These are phyloP conservation scores for Trilocha varians DNA, from an alignment of 2,888 invertebrate species.

Conservation along the genomic window DNA sequence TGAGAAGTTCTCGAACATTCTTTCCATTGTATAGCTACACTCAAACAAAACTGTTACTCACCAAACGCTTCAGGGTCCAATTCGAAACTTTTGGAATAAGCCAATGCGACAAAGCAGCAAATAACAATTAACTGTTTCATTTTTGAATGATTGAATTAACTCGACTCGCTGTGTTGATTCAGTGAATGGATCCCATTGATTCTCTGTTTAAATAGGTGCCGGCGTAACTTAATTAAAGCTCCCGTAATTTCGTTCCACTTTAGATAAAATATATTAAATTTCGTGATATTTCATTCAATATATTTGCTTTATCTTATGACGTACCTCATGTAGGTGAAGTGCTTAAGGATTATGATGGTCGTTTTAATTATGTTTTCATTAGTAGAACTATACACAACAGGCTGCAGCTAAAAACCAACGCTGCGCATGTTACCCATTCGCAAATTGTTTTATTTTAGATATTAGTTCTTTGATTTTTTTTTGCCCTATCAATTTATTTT, in stretches of 20 bases:
- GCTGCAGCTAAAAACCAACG: too few relatives aligned
- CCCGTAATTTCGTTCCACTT: constrained; percentile 17
- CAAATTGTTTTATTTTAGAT: too few relatives aligned
- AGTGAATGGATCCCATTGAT: constrained; percentile 8
- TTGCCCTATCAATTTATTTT: too few relatives aligned
- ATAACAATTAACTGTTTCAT: constrained; percentile 38
- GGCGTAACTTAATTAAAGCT: constrained; percentile 13
- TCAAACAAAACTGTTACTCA: constrained; percentile 19
- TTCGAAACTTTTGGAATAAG: constrained; percentile 32
- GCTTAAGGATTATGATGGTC: too few relatives aligned
- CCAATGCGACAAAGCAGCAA: constrained; percentile 29
- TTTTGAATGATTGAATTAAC: constrained; percentile 16
- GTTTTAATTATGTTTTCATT: too few relatives aligned
- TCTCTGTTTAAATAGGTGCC: constrained; percentile 24
- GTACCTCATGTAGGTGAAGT: background rate
- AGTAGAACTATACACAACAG: too few relatives aligned
- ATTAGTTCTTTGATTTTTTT: too few relatives aligned
- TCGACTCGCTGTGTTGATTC: background rate
- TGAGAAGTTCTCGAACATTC: too few relatives aligned
- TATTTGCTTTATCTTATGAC: constrained; percentile 11
- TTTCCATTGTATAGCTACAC: too few relatives aligned
- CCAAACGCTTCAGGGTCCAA: constrained; percentile 20
- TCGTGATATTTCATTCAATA: background rate
- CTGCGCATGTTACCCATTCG: too few relatives aligned
- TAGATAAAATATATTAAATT: constrained; percentile 15